Evolutionary conservation across 2,113 vertebrate species (phyloP), one percentile per base, ranked within the genome.

Genomic region (Scalopus aquaticus): DNA sequence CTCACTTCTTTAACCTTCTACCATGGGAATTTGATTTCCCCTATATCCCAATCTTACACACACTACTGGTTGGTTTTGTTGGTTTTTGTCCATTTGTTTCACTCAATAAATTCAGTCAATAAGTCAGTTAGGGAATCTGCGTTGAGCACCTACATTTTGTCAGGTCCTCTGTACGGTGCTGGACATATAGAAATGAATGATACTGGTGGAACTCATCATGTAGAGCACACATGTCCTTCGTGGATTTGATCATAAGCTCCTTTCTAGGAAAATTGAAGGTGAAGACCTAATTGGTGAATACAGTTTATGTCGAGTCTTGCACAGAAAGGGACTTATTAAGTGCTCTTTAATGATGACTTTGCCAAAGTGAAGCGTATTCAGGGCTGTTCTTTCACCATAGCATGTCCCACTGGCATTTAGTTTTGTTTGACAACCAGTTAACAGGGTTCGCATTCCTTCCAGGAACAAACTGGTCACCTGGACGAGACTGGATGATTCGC

Each of bases 401-500:
- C 46, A 77, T 72, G 62, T 4, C 15, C 30, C 46, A 90, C 5
- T 89, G 35, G 49, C 10, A 37, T 90, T 92, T 65, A 87, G 19
- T 22, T 92, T 77, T 83, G 32, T 65, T 37, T 69, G 7, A 74
- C 24, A 49, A 92, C 62, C 60, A 81, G 17, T 17, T 80, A 24
- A 86, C 39, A 89, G 69, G 91, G 39, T 65, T 80, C 35, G 35
- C 80, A n/a, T 46, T 73, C 26, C 28, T 82, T 87, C 26, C 73
- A 88, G 73, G 39, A 67, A 85, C 76, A 80, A 62, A 91, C 9
- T 67, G 54, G 30, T 82, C 46, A 65, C 78, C 28, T 90, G 46
- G 82, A 86, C 94, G 35, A 95, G 15, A 90, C 39, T 86, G 35
- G 32, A 72, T 76, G 76, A 87, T 78, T 88, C 58, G 30, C 73